These are phyloP conservation scores for Alviniconcha strummeri DNA, from an alignment of 2,888 invertebrate genomes.

Conservation along the genomic window DNA sequence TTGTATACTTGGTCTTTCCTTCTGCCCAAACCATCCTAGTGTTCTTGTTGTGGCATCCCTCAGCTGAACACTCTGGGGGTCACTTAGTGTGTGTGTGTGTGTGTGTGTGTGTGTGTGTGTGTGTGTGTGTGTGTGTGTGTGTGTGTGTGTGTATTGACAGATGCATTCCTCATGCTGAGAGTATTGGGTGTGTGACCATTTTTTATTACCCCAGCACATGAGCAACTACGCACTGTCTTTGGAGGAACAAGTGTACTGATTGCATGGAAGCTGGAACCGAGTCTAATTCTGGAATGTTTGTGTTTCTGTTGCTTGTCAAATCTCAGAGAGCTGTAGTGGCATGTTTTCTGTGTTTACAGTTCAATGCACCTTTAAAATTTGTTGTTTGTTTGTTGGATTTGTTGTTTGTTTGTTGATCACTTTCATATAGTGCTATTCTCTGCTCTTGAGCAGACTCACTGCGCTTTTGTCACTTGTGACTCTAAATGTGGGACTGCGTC, in stretches of 20 bases:
- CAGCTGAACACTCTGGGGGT: background rate
- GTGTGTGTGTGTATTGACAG: background rate
- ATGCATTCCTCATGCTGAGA: background rate
- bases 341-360: background rate
- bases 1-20: background rate
- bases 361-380: background rate
- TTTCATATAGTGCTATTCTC: background rate
- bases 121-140: slow-evolving; percentile 13
- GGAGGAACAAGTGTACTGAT: background rate
- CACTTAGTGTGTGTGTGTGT: background rate
- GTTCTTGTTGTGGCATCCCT: background rate
- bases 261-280: background rate
- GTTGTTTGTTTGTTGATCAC: background rate
- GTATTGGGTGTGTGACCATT: background rate
- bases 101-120: slow-evolving; percentile 13
- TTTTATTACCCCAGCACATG: background rate
- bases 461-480: background rate
- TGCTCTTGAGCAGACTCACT: background rate
- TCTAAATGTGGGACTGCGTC: no score
- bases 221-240: background rate
- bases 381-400: background rate
- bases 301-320: background rate
- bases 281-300: background rate
- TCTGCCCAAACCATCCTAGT: background rate
- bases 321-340: background rate